phyloP scores from a whole-genome alignment of 2,113 vertebrate genomes.

The human region DNA sequence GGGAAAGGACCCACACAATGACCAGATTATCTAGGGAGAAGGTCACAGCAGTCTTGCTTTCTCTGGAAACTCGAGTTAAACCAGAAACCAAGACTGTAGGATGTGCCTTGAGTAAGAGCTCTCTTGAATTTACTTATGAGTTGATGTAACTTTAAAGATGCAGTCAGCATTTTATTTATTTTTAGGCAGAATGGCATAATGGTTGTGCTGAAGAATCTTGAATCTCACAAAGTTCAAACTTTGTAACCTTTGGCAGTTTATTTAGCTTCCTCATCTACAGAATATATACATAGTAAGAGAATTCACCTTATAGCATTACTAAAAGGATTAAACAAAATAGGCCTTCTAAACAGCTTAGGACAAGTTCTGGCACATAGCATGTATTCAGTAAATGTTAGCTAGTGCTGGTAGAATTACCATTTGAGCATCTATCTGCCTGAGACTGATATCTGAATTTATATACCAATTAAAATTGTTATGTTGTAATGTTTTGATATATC shows the following conservation, averaged over 20 bases:
- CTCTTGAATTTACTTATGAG: not conserved
- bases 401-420: not conserved
- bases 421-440: not conserved
- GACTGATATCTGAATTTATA: constrained; percentile 25
- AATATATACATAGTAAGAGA: not conserved
- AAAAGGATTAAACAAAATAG: constrained; percentile 17
- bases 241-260: not conserved
- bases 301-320: not conserved
- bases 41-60: not conserved
- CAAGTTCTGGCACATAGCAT: not conserved
- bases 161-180: not conserved
- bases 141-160: constrained; percentile 10
- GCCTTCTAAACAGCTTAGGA: not conserved
- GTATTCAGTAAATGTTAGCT: not conserved
- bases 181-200: not conserved
- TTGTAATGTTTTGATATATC: not conserved
- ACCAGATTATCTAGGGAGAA: not conserved
- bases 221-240: not conserved
- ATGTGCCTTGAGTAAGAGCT: not conserved
- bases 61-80: constrained; percentile 27
- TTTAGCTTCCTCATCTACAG: not conserved
- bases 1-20: not conserved
- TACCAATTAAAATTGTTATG: not conserved
- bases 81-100: not conserved
- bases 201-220: not conserved